Evolutionary conservation across 2,888 invertebrate species (phyloP).

Genomic region (Ecliptopera silaceata): DNA sequence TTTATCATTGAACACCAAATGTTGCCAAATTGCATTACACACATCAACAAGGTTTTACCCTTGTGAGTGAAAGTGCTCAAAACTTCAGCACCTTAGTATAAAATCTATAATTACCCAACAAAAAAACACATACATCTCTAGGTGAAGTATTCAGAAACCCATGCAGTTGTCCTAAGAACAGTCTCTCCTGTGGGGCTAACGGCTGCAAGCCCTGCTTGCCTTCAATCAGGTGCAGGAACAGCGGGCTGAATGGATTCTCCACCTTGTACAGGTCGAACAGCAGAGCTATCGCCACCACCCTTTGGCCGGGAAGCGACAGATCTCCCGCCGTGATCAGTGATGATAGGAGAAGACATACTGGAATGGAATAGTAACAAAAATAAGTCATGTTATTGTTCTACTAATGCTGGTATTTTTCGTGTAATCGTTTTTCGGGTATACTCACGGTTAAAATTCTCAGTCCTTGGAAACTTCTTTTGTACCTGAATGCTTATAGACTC

Average conservation of each 20-base stretch:
- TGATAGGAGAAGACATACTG: slow-evolving; percentile 75
- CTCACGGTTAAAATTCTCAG: slow-evolving; percentile 90
- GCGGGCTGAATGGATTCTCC: slow-evolving; percentile 72
- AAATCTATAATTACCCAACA: background rate
- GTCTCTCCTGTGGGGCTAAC: slow-evolving; percentile 84
- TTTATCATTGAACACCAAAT: too few relatives aligned
- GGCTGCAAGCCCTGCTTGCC: slow-evolving; percentile 67
- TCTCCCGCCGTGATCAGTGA: slow-evolving; percentile 76
- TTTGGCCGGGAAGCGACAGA: slow-evolving; percentile 71
- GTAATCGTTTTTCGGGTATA: too few relatives aligned
- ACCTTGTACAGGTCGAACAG: slow-evolving; percentile 72
- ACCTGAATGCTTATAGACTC: slow-evolving; percentile 90
- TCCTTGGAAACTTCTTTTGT: slow-evolving; percentile 89
- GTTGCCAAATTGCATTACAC: too few relatives aligned
- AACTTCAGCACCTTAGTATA: background rate
- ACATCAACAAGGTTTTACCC: too few relatives aligned
- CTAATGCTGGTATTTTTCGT: background rate
- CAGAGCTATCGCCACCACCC: slow-evolving; percentile 71
- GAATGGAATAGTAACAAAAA: slow-evolving; percentile 27
- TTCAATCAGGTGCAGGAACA: slow-evolving; percentile 71
- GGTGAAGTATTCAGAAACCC: slow-evolving; percentile 86
- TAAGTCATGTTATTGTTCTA: background rate
- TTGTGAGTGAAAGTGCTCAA: too few relatives aligned
- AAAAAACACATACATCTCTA: slow-evolving; percentile 84
- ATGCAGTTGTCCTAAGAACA: slow-evolving; percentile 88